Percentiles rank a stretch among this genome's conserved stretches.
Conservation (phyloP, 2,113 vertebrate genomes). For the Morone saxatilis region DNA sequence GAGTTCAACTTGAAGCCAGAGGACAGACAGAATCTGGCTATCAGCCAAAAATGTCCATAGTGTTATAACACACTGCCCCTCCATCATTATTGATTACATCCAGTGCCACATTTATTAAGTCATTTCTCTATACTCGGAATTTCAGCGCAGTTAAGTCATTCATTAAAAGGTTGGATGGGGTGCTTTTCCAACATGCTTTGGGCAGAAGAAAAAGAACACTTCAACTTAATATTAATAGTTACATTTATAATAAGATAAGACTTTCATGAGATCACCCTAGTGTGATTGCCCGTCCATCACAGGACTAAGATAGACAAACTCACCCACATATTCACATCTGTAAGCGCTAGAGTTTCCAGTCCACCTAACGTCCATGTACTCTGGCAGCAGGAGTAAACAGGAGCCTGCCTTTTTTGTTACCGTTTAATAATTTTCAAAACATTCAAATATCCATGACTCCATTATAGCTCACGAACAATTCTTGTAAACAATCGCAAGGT, state of each 20-base stretch:
- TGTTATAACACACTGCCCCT: not conserved
- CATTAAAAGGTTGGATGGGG: not conserved
- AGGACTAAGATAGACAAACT: not conserved
- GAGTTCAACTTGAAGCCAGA: conserved; percentile 5
- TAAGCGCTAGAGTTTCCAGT: not conserved
- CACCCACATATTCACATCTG: conserved; percentile 1
- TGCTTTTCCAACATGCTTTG: not conserved
- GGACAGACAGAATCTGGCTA: conserved; percentile 12
- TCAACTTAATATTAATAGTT: conserved; percentile 14
- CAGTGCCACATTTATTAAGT: not conserved
- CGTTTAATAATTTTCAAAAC: not conserved
- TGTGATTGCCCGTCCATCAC: conserved; percentile 1
- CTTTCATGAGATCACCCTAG: not conserved
- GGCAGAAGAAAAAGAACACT: conserved; percentile 7
- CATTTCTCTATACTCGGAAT: conserved; percentile 8
- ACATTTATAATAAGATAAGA: not conserved
- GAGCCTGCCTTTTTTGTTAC: not conserved
- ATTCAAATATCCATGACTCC: conserved; percentile 16
- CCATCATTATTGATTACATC: conserved; percentile 39
- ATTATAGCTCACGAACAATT: not conserved
- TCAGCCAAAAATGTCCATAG: conserved; percentile 19
- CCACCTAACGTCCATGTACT: not conserved
- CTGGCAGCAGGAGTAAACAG: not conserved
- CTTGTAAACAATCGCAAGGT: conserved; percentile 28
- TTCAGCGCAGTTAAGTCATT: conserved; percentile 4